Base-by-base conservation (phyloP, 2,113 vertebrate genomes). In the Malurus alboscapulatus region DNA sequence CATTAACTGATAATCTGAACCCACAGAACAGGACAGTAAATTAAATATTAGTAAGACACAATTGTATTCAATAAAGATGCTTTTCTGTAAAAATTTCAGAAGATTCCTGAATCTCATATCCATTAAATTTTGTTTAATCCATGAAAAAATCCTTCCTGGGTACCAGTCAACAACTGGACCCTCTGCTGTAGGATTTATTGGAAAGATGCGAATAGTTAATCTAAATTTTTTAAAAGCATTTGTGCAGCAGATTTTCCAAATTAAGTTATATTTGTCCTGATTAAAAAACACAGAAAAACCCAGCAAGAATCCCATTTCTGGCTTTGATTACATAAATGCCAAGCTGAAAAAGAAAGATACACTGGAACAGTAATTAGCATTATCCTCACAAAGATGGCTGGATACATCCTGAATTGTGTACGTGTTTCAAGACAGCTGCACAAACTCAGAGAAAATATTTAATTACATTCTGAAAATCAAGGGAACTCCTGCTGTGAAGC, bases 191-290 rank as follows among this genome's bases (percentile, higher is more conserved):
- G 29, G 14, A 51, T 8, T 88, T 21, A 8, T 86, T 75, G 36
- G 24, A 48, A 92, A 48, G 25, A 79, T 42, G 40, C 25, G 79
- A 59, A 88, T 0, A 77, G 14, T 53, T 75, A 36, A 84, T 10
- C 3, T 7, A 34, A 16, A 6, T 22, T 53, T 84, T 73, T 32
- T 18, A 53, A 74, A 94, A 83, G 16, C 77, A 88, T 68, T 63
- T 90, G 38, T n/a, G 26, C 24, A 86, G 44, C 88, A 95, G 63
- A 92, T 86, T 95, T 94, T 84, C 67, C 53, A 59, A 87, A 48
- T 36, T 77, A 55, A 84, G 67, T 88, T 58, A 48, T 45, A 18
- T 72, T 77, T 90, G 12, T n/a, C 12, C 48, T 77, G 51, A 88
- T 59, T 50, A 51, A 88, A 66, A 74, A 40, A 12, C 17, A 58